These are phyloP conservation scores for Valencia hispanica DNA, from an alignment of 2,797 vertebrate genomes.

Conservation along the genomic window DNA sequence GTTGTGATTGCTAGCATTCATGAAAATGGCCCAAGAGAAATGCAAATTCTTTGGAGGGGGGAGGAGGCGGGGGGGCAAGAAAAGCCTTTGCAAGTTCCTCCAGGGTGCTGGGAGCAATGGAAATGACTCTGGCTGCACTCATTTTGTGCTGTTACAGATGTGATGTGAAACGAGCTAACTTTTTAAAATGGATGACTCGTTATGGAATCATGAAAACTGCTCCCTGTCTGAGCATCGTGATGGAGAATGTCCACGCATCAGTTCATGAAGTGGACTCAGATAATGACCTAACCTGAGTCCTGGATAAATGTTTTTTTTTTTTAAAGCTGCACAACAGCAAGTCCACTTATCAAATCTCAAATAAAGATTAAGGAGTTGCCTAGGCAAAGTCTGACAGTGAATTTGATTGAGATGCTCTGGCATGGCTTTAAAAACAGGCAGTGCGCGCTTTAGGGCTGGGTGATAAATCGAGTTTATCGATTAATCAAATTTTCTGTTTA, in stretches of 20 bases:
- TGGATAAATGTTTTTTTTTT: no score
- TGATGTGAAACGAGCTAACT: neutral
- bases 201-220: neutral
- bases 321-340: no score
- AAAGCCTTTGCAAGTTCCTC: slow-evolving; percentile 12
- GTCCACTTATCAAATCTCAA: no score
- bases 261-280: neutral
- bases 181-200: neutral
- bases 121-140: neutral
- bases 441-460: no score
- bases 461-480: no score
- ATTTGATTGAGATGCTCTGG: neutral
- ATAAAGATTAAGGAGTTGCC: no score
- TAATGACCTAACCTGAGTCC: no score
- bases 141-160: neutral
- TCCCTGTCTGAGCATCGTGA: neutral
- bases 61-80: neutral
- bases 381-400: no score
- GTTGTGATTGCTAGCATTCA: slow-evolving; percentile 18
- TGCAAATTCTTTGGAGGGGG: slow-evolving; percentile 49
- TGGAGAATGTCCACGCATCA: neutral
- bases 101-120: slow-evolving; percentile 1
- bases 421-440: neutral
- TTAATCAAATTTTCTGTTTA: no score
- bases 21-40: slow-evolving; percentile 47